These are phyloP conservation scores for Drosophila pseudotakahashii DNA, from an alignment of 2,888 invertebrate species.

Conservation along the genomic window DNA sequence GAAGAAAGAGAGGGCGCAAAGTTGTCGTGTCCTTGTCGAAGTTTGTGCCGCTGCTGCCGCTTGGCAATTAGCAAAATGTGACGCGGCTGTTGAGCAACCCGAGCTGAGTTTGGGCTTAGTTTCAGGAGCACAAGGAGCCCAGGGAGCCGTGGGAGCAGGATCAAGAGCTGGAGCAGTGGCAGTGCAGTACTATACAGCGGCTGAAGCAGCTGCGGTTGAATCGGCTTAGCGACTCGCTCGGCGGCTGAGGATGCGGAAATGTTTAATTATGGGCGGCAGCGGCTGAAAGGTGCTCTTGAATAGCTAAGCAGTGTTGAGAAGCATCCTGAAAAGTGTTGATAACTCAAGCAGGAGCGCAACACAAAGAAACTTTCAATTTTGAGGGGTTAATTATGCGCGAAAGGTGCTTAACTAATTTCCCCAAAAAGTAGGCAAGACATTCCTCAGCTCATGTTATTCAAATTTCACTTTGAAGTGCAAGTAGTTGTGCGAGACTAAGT, in stretches of 20 bases:
- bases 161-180: constrained; percentile 8
- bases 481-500: not conserved
- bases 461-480: constrained; percentile 14
- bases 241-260: constrained; percentile 37
- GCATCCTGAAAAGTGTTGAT: constrained; percentile 39
- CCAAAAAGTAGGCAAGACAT: constrained; percentile 25
- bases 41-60: constrained; percentile 44
- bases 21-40: constrained; percentile 58
- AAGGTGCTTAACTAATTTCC: constrained; percentile 21
- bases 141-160: not conserved
- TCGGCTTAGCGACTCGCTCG: constrained; percentile 28
- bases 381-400: constrained; percentile 41
- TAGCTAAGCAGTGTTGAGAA: constrained; percentile 38
- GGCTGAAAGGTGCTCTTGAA: constrained; percentile 32
- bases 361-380: constrained; percentile 40
- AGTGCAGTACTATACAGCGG: not conserved
- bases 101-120: constrained; percentile 45
- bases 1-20: constrained; percentile 48
- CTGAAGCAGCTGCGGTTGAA: constrained; percentile 23
- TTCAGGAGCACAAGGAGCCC: constrained; percentile 27
- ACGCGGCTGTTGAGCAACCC: constrained; percentile 50
- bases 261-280: constrained; percentile 36
- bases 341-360: constrained; percentile 26
- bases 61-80: constrained; percentile 62
- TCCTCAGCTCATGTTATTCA: constrained; percentile 14